Conservation (phyloP, 2,797 vertebrate species). For the Moxostoma hubbsi region DNA sequence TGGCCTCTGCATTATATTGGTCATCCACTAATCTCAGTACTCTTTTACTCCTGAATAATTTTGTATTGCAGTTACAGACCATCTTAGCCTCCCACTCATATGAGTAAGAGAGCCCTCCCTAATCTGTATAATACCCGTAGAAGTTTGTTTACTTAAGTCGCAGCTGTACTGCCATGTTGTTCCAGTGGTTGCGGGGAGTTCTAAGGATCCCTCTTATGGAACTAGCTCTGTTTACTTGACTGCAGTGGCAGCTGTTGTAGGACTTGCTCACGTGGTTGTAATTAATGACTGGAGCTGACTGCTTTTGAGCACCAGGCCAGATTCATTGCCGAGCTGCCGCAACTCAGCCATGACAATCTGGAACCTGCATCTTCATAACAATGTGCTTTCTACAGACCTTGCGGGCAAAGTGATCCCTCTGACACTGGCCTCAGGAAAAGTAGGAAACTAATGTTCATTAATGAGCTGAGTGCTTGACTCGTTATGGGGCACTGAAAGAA, state of each 20-base stretch:
- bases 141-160: conserved; percentile 29
- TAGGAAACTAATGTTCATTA: conserved; percentile 51
- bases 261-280: conserved; percentile 53
- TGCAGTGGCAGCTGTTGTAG: conserved; percentile 44
- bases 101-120: background rate
- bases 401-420: background rate
- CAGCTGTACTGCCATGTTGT: conserved; percentile 44
- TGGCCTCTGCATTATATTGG: no score
- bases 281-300: conserved; percentile 48
- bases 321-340: conserved; percentile 53
- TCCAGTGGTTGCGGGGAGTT: conserved; percentile 24
- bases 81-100: background rate
- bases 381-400: conserved; percentile 26
- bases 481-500: conserved; percentile 17
- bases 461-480: conserved; percentile 21
- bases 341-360: conserved; percentile 32
- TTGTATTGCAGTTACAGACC: conserved; percentile 1
- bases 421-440: conserved; percentile 22
- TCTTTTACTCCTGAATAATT: background rate
- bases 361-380: conserved; percentile 31
- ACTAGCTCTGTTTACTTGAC: conserved; percentile 37
- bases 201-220: conserved; percentile 16
- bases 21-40: background rate
- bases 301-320: conserved; percentile 44
- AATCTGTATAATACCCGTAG: conserved; percentile 9